phyloP scores from a whole-genome alignment of 2,113 vertebrate species.

The Scortum barcoo region DNA sequence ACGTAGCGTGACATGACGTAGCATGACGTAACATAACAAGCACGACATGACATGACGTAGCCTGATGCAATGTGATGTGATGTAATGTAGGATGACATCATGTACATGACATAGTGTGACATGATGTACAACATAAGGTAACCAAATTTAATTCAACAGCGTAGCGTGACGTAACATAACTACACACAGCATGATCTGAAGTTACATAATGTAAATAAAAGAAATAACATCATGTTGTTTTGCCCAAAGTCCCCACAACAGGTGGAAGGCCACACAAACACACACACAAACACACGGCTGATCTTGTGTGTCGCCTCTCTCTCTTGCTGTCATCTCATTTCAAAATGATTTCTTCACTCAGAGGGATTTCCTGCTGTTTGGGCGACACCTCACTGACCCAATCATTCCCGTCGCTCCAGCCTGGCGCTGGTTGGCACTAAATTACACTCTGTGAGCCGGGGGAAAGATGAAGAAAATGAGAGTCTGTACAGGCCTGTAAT shows the following conservation, averaged over 20 bases:
- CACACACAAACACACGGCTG: neutral
- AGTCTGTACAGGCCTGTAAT: conserved; percentile 39
- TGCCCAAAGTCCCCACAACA: neutral
- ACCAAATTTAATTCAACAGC: neutral
- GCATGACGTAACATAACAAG: too few species aligned
- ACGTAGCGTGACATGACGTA: too few species aligned
- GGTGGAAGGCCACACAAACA: neutral
- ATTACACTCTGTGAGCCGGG: conserved; percentile 25
- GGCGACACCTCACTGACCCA: conserved; percentile 22
- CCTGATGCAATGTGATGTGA: too few species aligned
- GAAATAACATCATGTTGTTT: neutral
- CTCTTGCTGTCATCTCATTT: conserved; percentile 3
- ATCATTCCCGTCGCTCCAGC: conserved; percentile 5
- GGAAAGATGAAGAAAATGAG: conserved; percentile 40
- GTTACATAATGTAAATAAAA: neutral
- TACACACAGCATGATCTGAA: too few species aligned
- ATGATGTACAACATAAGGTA: neutral
- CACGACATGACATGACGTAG: too few species aligned
- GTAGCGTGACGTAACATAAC: neutral
- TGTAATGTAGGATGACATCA: neutral
- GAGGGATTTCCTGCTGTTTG: conserved; percentile 39
- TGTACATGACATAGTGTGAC: neutral
- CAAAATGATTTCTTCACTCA: conserved; percentile 22
- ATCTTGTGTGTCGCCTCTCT: neutral
- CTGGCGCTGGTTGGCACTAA: conserved; percentile 31